phyloP scores from a whole-genome alignment of 2,888 invertebrate genomes.

The Drosophila barbarae region DNA sequence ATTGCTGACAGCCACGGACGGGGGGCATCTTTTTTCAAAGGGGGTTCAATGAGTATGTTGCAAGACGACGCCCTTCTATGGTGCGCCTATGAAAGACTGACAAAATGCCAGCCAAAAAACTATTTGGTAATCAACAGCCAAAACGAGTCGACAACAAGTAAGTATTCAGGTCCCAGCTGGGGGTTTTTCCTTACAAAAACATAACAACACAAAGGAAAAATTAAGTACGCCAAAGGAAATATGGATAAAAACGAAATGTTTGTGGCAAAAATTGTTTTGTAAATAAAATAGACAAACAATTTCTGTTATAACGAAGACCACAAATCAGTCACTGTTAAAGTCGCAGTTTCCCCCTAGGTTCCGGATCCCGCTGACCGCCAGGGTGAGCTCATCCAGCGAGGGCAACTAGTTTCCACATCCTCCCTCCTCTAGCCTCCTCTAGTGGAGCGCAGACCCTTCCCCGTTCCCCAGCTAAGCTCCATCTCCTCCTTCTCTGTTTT shows the following conservation, averaged over 20 bases:
- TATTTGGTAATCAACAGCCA: constrained; percentile 57
- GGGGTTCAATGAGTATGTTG: constrained; percentile 1
- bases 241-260: constrained; percentile 1
- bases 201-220: neutral
- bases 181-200: constrained; percentile 28
- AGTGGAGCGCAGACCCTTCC: constrained; percentile 9
- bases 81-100: constrained; percentile 44
- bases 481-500: constrained; percentile 2
- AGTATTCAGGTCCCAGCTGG: constrained; percentile 22
- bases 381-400: constrained; percentile 57
- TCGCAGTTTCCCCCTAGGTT: constrained; percentile 39
- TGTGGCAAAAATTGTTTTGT: constrained; percentile 1
- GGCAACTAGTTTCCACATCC: constrained; percentile 49
- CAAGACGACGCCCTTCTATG: constrained; percentile 55
- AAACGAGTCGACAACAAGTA: constrained; percentile 36
- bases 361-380: constrained; percentile 42
- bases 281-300: constrained; percentile 3
- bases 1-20: constrained; percentile 56
- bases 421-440: constrained; percentile 15
- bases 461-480: neutral
- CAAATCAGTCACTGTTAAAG: constrained; percentile 61
- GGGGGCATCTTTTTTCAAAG: constrained; percentile 4
- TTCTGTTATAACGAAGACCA: constrained; percentile 45
- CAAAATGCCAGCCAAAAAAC: constrained; percentile 62
- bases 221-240: neutral